phyloP scores from a whole-genome alignment of 2,888 invertebrate genomes.

The Pherbina coryleti region DNA sequence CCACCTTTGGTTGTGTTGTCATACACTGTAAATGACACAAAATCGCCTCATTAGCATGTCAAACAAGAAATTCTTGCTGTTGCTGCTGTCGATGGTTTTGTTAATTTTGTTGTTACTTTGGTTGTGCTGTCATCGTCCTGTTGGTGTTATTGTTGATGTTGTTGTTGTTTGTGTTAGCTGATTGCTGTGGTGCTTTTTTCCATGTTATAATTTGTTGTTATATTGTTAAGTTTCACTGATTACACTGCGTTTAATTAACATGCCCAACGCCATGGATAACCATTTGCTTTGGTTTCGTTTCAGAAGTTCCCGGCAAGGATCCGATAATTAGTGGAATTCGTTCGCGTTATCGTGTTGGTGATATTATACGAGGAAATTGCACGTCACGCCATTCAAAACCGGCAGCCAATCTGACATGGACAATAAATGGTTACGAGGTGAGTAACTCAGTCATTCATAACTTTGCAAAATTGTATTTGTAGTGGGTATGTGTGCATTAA shows the following conservation, averaged over 20 bases:
- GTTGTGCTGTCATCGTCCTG: not conserved
- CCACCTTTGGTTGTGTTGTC: not conserved
- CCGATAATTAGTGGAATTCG: constrained; percentile 70
- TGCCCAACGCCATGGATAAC: constrained; percentile 3
- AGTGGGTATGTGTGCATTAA: too few relatives aligned
- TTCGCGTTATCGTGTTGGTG: constrained; percentile 69
- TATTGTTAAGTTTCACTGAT: constrained; percentile 5
- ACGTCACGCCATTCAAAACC: constrained; percentile 70
- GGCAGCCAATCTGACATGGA: constrained; percentile 72
- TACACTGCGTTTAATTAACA: constrained; percentile 20
- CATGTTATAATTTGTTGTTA: not conserved
- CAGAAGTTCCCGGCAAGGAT: constrained; percentile 70
- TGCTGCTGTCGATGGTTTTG: not conserved
- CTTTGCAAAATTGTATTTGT: not conserved
- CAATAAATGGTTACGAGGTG: constrained; percentile 69
- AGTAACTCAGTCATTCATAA: constrained; percentile 37
- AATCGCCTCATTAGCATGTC: constrained; percentile 21
- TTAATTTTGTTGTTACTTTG: not conserved
- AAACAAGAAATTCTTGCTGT: not conserved
- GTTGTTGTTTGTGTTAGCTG: not conserved
- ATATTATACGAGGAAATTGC: constrained; percentile 70
- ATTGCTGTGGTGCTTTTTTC: not conserved
- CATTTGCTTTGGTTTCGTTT: constrained; percentile 49
- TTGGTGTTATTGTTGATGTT: not conserved
- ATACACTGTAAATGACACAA: not conserved